Percentiles rank a stretch among this genome's conserved stretches.
phyloP scores from a whole-genome alignment of 1,140 invertebrate genomes.

The Whitmania pigra region DNA sequence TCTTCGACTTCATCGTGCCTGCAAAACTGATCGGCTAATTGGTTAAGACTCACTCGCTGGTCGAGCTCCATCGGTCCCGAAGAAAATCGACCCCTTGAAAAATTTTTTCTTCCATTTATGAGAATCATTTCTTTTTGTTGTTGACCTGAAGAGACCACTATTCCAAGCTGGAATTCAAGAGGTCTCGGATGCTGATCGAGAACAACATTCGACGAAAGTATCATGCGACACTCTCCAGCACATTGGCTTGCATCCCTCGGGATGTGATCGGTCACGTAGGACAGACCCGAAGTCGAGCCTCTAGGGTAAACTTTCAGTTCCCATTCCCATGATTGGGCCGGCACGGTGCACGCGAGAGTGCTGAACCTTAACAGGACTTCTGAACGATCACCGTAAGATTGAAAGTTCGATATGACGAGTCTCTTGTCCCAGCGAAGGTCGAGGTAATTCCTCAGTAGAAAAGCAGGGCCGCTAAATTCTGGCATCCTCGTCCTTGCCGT shows the following conservation, averaged over 20 bases:
- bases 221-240: conserved; percentile 36
- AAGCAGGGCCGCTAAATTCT: conserved; percentile 36
- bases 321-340: conserved; percentile 43
- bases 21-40: no score
- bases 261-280: no score
- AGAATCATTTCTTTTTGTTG: conserved; percentile 38
- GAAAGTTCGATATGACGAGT: conserved; percentile 35
- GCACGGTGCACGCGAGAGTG: conserved; percentile 40
- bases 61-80: conserved; percentile 36
- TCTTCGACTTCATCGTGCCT: no score
- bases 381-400: conserved; percentile 30
- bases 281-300: conserved; percentile 30
- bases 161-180: conserved; percentile 41
- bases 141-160: conserved; percentile 30
- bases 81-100: conserved; percentile 41
- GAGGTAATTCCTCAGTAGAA: conserved; percentile 42
- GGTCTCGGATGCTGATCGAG: conserved; percentile 39
- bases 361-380: conserved; percentile 38
- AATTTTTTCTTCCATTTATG: conserved; percentile 41
- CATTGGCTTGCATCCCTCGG: no score
- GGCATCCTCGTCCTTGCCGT: conserved; percentile 35
- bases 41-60: conserved; percentile 30
- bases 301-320: conserved; percentile 39
- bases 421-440: conserved; percentile 43
- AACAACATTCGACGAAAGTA: conserved; percentile 40